Conservation (phyloP, 2,888 invertebrate genomes). For the Cephus rjabovi region DNA sequence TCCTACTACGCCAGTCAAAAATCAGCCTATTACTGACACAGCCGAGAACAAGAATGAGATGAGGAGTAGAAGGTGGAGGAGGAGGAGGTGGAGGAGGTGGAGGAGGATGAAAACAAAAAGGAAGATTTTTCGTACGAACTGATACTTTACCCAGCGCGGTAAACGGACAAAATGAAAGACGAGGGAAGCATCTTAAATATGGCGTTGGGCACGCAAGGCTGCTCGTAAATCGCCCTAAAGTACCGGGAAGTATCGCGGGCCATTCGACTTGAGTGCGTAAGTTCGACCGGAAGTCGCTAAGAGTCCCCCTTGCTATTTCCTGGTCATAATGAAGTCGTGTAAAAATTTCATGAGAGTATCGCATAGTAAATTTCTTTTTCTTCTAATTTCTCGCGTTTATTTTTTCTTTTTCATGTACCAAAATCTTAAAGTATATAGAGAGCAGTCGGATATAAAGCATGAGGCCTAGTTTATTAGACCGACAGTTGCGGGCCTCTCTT, state of each 20-base stretch:
- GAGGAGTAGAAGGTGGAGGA: background rate
- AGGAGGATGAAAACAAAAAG: background rate
- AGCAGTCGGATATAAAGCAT: constrained; percentile 33
- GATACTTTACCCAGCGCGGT: constrained; percentile 24
- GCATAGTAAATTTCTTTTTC: background rate
- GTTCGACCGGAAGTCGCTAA: background rate
- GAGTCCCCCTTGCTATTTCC: background rate
- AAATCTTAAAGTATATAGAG: background rate
- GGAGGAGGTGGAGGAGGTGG: background rate
- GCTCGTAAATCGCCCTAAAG: background rate
- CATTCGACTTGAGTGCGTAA: background rate
- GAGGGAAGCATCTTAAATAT: constrained; percentile 7
- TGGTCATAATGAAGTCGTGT: background rate
- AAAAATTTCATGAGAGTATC: background rate
- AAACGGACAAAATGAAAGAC: constrained; percentile 6
- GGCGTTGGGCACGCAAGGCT: background rate
- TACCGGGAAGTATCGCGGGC: background rate
- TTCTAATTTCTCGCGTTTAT: background rate
- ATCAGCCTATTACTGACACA: constrained; percentile 32
- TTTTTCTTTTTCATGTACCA: background rate
- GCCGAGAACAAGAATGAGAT: background rate
- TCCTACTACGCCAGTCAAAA: constrained; percentile 38
- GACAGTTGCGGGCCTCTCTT: constrained; percentile 48
- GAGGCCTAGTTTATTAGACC: constrained; percentile 52
- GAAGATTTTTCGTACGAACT: constrained; percentile 34